Percentiles rank a stretch among this genome's conserved stretches.
These are phyloP conservation scores for Petrocephalus sullivani DNA, from an alignment of 2,797 vertebrate species.

Conservation along the genomic window DNA sequence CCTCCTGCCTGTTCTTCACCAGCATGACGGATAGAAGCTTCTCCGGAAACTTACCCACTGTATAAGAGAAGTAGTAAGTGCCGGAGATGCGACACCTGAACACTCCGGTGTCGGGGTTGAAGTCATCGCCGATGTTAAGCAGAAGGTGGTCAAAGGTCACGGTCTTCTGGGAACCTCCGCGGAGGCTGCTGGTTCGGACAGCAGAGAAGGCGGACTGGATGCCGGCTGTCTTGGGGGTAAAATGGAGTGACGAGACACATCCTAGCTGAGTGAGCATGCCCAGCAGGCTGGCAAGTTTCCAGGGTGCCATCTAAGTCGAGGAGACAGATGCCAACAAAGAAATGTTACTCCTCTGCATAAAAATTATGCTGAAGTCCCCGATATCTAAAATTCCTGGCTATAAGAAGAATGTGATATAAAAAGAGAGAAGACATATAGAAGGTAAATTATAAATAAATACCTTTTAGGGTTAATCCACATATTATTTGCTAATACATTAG, in stretches of 20 bases:
- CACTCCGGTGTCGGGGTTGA: conserved; percentile 60
- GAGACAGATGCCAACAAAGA: neutral
- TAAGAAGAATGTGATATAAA: neutral
- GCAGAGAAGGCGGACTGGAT: conserved; percentile 69
- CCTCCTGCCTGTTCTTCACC: conserved; percentile 68
- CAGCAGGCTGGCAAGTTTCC: conserved; percentile 41
- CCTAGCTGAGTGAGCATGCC: conserved; percentile 38
- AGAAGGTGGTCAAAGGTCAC: conserved; percentile 67
- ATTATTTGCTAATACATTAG: neutral
- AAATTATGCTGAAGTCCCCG: neutral
- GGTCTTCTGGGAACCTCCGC: conserved; percentile 56
- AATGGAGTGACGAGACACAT: conserved; percentile 40
- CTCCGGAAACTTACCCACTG: conserved; percentile 67
- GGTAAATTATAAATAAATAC: neutral
- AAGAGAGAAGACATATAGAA: neutral
- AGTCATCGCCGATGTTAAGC: conserved; percentile 67
- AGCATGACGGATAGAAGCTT: conserved; percentile 71
- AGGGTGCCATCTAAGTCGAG: conserved; percentile 36
- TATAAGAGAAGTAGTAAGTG: conserved; percentile 69
- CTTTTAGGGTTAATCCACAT: neutral
- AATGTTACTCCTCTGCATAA: neutral
- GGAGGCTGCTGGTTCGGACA: conserved; percentile 56
- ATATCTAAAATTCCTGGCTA: neutral
- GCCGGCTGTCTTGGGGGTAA: conserved; percentile 34
- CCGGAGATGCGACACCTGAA: conserved; percentile 66